A percentile compares a stretch with the other conserved stretches of the same genome.
Evolutionary conservation across 2,888 invertebrate genomes (phyloP).

Genomic region (Chalcosyrphus nemorum): DNA sequence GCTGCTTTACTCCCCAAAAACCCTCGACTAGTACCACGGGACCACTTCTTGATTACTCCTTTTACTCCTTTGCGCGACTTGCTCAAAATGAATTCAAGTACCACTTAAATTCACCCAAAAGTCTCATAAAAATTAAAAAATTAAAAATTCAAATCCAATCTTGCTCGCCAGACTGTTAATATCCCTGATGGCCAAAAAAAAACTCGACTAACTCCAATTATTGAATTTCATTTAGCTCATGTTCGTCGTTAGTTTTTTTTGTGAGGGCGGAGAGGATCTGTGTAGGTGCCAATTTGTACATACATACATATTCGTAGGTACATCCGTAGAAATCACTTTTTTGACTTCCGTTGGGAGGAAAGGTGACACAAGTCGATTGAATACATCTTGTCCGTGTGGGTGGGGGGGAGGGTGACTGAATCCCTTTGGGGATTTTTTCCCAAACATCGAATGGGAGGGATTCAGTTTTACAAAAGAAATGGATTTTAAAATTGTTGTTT

Average conservation of each 20-base stretch:
- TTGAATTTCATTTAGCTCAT: conserved; percentile 2
- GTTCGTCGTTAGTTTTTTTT: not conserved
- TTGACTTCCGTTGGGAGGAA: not conserved
- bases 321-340: not conserved
- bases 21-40: no score
- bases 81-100: no score
- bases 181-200: no score
- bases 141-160: not conserved
- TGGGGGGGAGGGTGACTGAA: no score
- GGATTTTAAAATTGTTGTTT: no score
- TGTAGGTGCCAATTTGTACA: not conserved
- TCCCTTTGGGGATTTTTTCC: not conserved
- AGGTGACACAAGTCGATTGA: conserved; percentile 8
- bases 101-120: not conserved
- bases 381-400: no score
- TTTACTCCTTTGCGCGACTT: no score
- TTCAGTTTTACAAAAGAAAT: not conserved
- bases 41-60: no score
- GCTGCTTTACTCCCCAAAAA: no score
- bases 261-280: not conserved
- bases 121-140: not conserved
- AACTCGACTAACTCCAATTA: conserved; percentile 4
- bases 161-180: not conserved
- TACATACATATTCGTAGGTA: not conserved
- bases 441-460: conserved; percentile 30